Evolutionary conservation across 2,888 invertebrate species (phyloP).

Genomic region (Drepanosiphum platanoidis): DNA sequence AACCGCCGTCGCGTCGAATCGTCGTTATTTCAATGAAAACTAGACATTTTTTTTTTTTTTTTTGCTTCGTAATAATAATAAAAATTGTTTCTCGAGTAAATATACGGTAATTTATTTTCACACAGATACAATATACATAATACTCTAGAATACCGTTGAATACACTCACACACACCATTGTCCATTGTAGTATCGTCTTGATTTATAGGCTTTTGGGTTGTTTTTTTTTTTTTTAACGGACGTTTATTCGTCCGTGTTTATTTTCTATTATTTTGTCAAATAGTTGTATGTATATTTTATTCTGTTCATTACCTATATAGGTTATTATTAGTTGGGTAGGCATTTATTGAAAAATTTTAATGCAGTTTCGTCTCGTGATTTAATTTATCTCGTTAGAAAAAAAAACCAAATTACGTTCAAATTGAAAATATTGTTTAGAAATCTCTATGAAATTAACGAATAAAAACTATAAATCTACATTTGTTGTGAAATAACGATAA

Average conservation of each 20-base stretch:
- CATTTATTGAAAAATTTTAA: too few species aligned
- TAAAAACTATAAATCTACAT: too few species aligned
- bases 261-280: neutral
- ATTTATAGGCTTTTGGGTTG: neutral
- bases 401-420: too few species aligned
- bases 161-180: too few species aligned
- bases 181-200: neutral
- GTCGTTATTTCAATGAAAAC: neutral
- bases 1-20: neutral
- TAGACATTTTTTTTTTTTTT: neutral
- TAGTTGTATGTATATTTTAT: too few species aligned
- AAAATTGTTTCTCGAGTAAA: neutral
- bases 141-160: neutral
- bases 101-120: neutral
- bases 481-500: neutral
- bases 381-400: too few species aligned
- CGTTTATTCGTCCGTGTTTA: neutral
- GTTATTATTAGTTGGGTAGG: too few species aligned
- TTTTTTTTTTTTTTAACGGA: neutral
- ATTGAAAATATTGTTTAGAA: too few species aligned
- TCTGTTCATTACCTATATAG: too few species aligned
- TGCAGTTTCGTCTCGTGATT: too few species aligned
- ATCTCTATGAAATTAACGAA: too few species aligned
- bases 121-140: neutral
- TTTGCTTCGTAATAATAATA: neutral